phyloP scores from a whole-genome alignment of 1,140 invertebrate genomes.

The Drosophila oshimai region DNA sequence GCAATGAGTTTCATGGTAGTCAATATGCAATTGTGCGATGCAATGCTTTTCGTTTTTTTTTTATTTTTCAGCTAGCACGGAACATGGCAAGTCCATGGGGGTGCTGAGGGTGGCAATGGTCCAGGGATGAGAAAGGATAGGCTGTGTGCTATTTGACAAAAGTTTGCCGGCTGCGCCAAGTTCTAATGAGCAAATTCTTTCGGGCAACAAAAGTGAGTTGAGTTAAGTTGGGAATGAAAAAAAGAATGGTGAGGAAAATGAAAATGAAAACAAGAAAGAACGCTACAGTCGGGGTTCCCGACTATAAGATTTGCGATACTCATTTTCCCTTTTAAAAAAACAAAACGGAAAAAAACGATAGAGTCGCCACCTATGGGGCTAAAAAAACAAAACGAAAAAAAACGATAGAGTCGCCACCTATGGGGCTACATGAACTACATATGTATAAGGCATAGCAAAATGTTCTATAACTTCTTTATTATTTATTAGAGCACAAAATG shows the following conservation, averaged over 20 bases:
- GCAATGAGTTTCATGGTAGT: slow-evolving; percentile 62
- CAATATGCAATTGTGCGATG: slow-evolving; percentile 68
- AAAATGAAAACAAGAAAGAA: neutral
- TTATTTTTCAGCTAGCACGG: slow-evolving; percentile 46
- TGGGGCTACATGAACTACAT: too few species aligned
- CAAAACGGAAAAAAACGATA: too few species aligned
- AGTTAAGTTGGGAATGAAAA: neutral
- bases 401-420: too few species aligned
- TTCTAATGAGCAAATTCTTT: slow-evolving; percentile 59
- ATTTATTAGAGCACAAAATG: too few species aligned
- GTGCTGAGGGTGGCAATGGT: neutral
- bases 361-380: too few species aligned
- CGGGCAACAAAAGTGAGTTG: slow-evolving; percentile 42
- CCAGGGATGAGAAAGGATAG: neutral
- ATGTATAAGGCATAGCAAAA: too few species aligned
- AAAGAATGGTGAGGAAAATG: neutral
- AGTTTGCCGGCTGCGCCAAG: slow-evolving; percentile 48
- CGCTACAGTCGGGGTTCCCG: neutral
- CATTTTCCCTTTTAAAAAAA: too few species aligned
- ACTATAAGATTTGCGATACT: too few species aligned
- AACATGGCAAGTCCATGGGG: slow-evolving; percentile 19
- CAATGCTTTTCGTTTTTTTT: slow-evolving; percentile 30
- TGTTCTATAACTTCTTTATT: too few species aligned
- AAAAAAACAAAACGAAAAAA: too few species aligned
- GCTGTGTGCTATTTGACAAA: slow-evolving; percentile 37